Evolutionary conservation across 2,113 vertebrate genomes (phyloP), one percentile per base, ranked within the genome.

Genomic region (Neomonachus schauinslandi): DNA sequence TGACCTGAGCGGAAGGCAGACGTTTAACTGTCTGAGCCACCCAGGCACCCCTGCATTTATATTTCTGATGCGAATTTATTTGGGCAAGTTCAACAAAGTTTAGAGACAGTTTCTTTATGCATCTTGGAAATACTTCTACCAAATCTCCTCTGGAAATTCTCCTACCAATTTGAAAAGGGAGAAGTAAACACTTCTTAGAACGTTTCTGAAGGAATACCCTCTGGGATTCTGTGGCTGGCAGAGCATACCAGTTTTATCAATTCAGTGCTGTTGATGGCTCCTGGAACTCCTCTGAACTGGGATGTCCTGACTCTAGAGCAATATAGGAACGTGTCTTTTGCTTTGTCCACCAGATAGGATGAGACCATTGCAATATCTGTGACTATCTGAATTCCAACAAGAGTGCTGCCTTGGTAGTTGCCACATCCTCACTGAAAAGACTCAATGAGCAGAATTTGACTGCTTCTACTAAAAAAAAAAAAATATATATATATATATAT

Each of bases 21-120:
- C 7, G 7, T 8, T 46, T 46, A 46, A 46, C 46, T 7, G 8
- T 46, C 46, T 46, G 46, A 46, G 46, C 7, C 46, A 46, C 46
- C 46, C 46, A 46, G 46, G 46, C 7, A 1, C 46, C 46, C 46
- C 11, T 26, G 8, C 26, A 57, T 53, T 91, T 28, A 49, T 39
- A 91, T 92, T 90, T 86, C 57, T 87, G 42, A 69, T 63, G 26
- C 4, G 81, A 63, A 69, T 24, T 51, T 65, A 92, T 94, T 77
- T 57, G 19, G 9, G 24, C 63, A 31, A 53, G 39, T 90, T 82
- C 21, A 77, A 16, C 33, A 12, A 4, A 72, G 5, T 36, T 92
- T 63, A 28, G 22, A 85, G 16, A 69, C 1, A 46, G 6, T 65
- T 72, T 84, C 12, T 46, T 92, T 79, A 36, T n/a, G 18, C 26